Evolutionary conservation across 2,797 vertebrate genomes (phyloP).

Genomic region (Trichosurus vulpecula): DNA sequence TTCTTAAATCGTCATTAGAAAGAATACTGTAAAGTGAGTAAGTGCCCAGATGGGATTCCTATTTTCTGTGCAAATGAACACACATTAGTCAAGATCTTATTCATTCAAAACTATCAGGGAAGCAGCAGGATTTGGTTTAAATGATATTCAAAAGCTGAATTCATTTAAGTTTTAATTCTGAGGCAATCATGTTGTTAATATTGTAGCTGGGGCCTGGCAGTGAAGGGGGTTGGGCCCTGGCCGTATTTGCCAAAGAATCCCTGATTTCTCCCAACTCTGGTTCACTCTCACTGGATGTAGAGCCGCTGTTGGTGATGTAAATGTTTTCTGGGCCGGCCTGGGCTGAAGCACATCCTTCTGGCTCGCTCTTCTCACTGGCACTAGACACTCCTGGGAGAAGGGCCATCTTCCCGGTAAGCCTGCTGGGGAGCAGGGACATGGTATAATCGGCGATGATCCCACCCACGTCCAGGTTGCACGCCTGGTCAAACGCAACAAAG

Average conservation of each 20-base stretch:
- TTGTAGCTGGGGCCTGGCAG: conserved; percentile 88
- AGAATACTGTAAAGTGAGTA: conserved; percentile 64
- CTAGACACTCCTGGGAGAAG: conserved; percentile 89
- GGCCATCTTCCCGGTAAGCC: conserved; percentile 91
- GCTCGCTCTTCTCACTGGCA: conserved; percentile 91
- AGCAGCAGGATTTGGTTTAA: conserved; percentile 77
- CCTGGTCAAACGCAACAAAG: conserved; percentile 94
- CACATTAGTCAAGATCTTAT: conserved; percentile 70
- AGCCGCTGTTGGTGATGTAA: conserved; percentile 90
- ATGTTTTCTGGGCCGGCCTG: conserved; percentile 87
- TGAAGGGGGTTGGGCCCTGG: conserved; percentile 75
- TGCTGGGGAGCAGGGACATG: conserved; percentile 91
- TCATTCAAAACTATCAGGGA: conserved; percentile 74
- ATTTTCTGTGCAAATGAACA: conserved; percentile 78
- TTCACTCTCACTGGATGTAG: conserved; percentile 92
- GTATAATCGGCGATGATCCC: conserved; percentile 93
- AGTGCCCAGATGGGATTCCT: conserved; percentile 76
- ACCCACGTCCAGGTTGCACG: conserved; percentile 92
- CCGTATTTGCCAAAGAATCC: conserved; percentile 72
- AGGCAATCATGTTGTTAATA: conserved; percentile 91
- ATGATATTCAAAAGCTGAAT: conserved; percentile 85
- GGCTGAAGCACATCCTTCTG: conserved; percentile 85
- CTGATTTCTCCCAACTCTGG: conserved; percentile 89
- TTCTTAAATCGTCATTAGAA: conserved; percentile 69
- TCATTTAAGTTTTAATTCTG: conserved; percentile 93